phyloP scores from a whole-genome alignment of 64 coral and sea anemone genomes.

The Stichodactyla helianthus region DNA sequence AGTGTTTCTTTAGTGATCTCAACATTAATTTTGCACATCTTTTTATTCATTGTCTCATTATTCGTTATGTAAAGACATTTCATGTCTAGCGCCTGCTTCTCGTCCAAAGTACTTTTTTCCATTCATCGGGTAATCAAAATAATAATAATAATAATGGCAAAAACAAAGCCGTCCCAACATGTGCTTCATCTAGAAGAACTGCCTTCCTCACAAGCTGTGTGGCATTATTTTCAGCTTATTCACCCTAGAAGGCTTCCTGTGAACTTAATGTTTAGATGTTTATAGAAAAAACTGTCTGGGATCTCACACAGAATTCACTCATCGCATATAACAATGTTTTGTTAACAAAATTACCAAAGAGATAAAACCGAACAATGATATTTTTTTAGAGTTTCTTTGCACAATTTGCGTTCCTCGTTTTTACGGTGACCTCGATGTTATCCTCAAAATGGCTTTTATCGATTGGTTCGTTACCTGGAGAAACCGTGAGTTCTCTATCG shows the following conservation, averaged over 20 bases:
- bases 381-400: background rate
- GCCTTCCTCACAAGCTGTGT: background rate
- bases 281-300: background rate
- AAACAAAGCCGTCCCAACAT: slow-evolving; percentile 3
- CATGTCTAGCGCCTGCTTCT: background rate
- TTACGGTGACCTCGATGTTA: background rate
- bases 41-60: background rate
- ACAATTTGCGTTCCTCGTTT: background rate
- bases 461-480: background rate
- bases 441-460: background rate
- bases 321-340: background rate
- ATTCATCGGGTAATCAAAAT: background rate
- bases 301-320: background rate
- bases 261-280: slow-evolving; percentile 10
- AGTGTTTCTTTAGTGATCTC: background rate
- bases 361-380: background rate
- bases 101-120: background rate
- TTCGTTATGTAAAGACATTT: background rate
- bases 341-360: background rate
- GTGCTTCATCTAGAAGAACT: background rate
- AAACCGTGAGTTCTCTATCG: background rate
- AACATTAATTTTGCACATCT: background rate
- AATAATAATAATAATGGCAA: background rate
- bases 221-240: background rate
- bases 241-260: background rate